Percentiles rank a stretch among this genome's conserved stretches.
Evolutionary conservation across 2,888 invertebrate species (phyloP).

Genomic region (Diarsia rubi): DNA sequence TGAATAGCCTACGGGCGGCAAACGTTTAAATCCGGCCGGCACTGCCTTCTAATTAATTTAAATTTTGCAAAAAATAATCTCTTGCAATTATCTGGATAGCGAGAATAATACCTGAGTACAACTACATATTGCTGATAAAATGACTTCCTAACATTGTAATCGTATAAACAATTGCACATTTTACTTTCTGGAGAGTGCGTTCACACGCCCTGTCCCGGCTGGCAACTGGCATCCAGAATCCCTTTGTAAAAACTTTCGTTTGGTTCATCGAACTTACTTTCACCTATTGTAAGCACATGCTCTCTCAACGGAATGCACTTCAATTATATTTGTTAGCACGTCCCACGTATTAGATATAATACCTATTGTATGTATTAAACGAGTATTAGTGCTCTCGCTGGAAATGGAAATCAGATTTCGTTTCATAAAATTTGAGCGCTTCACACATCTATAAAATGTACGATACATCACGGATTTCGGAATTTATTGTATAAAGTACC

Average conservation of each 20-base stretch:
- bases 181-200: constrained; percentile 80
- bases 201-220: constrained; percentile 65
- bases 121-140: not conserved
- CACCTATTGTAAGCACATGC: constrained; percentile 86
- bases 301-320: constrained; percentile 88
- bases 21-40: no score
- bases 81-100: not conserved
- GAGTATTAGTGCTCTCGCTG: constrained; percentile 48
- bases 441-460: constrained; percentile 19
- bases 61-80: no score
- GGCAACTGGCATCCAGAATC: constrained; percentile 76
- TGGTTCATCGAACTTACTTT: constrained; percentile 90
- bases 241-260: constrained; percentile 86
- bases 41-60: no score
- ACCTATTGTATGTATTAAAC: constrained; percentile 70
- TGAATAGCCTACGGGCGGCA: no score
- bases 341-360: constrained; percentile 77
- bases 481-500: constrained; percentile 15
- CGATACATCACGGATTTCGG: not conserved
- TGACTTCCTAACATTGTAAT: constrained; percentile 19
- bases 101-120: not conserved
- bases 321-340: constrained; percentile 84
- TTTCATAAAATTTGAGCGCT: constrained; percentile 34
- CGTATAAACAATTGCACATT: constrained; percentile 70
- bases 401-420: constrained; percentile 64